Conservation (phyloP, 2,888 invertebrate genomes). For the Linnaemya vulpina region DNA sequence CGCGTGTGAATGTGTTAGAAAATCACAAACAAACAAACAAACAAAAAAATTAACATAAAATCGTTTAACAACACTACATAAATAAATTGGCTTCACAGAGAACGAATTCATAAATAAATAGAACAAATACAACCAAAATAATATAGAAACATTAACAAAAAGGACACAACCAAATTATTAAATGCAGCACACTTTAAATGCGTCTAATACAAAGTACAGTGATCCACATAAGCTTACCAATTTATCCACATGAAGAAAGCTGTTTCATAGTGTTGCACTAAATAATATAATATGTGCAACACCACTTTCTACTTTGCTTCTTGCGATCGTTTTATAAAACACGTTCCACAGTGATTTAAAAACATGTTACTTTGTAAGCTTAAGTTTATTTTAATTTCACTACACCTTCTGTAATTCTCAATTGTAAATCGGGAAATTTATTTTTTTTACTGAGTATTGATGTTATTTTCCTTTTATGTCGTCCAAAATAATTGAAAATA, state of each 20-base stretch:
- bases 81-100: conserved; percentile 36
- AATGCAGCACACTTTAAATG: conserved; percentile 43
- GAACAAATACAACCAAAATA: conserved; percentile 74
- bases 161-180: conserved; percentile 66
- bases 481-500: no score
- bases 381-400: no score
- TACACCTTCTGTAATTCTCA: no score
- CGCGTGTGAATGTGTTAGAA: conserved; percentile 57
- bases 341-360: no score
- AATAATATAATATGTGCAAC: no score
- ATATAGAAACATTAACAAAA: conserved; percentile 70
- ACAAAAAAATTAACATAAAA: conserved; percentile 47
- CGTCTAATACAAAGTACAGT: background rate
- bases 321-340: no score
- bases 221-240: background rate
- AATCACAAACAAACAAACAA: conserved; percentile 53
- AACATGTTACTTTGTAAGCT: no score
- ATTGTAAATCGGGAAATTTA: no score
- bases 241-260: background rate
- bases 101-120: conserved; percentile 47
- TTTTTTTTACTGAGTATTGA: no score
- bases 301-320: no score
- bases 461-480: no score
- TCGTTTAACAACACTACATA: conserved; percentile 46
- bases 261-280: no score